These are phyloP conservation scores for Cromileptes altivelis DNA, from an alignment of 2,113 vertebrate genomes.

Conservation along the genomic window DNA sequence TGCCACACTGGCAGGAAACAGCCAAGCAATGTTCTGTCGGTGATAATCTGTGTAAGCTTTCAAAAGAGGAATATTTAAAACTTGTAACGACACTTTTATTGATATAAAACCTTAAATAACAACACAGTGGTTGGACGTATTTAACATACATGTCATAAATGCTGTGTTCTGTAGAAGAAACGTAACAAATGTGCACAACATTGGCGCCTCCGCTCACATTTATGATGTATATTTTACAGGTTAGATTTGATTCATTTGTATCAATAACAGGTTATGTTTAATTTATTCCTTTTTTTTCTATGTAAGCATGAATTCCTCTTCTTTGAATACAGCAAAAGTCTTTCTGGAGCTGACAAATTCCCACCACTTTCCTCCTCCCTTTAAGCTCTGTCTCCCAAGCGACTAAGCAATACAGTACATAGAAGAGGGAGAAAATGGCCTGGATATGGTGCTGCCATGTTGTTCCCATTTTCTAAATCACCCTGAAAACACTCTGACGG, in stretches of 20 bases:
- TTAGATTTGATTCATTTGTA: not conserved
- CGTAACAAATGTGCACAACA: not conserved
- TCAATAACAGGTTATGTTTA: not conserved
- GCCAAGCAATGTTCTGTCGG: constrained; percentile 43
- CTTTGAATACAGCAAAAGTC: constrained; percentile 6
- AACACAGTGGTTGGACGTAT: not conserved
- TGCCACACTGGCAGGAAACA: constrained; percentile 66
- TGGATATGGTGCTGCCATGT: constrained; percentile 67
- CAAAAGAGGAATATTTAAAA: constrained; percentile 38
- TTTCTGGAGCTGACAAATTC: constrained; percentile 47
- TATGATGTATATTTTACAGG: not conserved
- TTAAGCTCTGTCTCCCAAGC: constrained; percentile 51
- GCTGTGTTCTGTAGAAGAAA: not conserved
- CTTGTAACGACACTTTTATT: constrained; percentile 1
- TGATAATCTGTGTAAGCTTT: constrained; percentile 42
- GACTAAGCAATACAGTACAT: constrained; percentile 36
- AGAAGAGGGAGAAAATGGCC: constrained; percentile 48
- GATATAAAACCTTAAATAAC: constrained; percentile 1
- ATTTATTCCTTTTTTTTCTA: not conserved
- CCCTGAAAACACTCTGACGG: constrained; percentile 58
- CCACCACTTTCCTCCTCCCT: constrained; percentile 42
- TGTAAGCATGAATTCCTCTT: not conserved
- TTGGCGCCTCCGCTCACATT: not conserved
- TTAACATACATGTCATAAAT: not conserved
- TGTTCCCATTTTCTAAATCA: constrained; percentile 63